These are phyloP conservation scores for Limnephilus rhombicus DNA, from an alignment of 2,888 invertebrate species.

Conservation along the genomic window DNA sequence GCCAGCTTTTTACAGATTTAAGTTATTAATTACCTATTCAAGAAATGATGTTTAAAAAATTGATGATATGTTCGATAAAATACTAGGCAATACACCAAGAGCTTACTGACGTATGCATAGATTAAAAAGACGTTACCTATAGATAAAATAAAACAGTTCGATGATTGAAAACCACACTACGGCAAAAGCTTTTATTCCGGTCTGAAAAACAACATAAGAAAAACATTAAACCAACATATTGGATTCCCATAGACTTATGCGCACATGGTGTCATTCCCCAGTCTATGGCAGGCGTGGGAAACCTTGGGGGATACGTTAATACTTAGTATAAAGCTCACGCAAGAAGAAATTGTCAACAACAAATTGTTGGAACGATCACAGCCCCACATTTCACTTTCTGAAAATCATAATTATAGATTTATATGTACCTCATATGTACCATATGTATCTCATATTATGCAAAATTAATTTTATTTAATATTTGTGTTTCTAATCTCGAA, in stretches of 20 bases:
- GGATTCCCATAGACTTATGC: constrained; percentile 18
- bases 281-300: not conserved
- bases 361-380: no score
- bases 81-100: not conserved
- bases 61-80: not conserved
- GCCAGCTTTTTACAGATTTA: no score
- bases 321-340: no score
- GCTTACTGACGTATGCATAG: not conserved
- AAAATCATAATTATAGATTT: no score
- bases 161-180: not conserved
- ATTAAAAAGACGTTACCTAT: not conserved
- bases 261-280: constrained; percentile 15
- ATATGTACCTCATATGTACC: no score
- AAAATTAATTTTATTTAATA: no score
- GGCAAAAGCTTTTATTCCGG: constrained; percentile 13
- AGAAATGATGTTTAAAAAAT: not conserved
- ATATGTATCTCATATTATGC: no score
- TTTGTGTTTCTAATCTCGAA: no score
- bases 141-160: not conserved
- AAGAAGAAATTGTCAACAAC: no score
- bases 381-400: no score
- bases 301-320: not conserved
- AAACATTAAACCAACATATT: constrained; percentile 29
- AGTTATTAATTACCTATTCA: not conserved
- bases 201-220: constrained; percentile 29